These are phyloP conservation scores for Philereme transversata DNA, from an alignment of 2,888 invertebrate genomes.

Conservation along the genomic window DNA sequence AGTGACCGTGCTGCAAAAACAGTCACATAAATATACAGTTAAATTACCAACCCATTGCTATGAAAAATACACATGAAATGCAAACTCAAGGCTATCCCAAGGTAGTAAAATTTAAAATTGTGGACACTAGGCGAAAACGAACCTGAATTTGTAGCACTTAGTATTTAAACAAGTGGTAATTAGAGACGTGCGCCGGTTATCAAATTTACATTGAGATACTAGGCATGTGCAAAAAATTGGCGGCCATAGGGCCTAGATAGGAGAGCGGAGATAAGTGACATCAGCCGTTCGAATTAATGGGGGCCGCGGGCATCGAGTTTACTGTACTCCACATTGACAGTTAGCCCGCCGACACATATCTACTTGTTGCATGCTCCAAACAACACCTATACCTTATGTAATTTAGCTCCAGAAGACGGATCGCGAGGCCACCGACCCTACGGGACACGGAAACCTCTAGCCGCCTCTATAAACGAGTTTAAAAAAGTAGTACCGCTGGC, in stretches of 20 bases:
- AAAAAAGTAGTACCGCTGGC: constrained; percentile 84
- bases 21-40: constrained; percentile 24
- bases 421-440: constrained; percentile 82
- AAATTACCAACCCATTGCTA: constrained; percentile 17
- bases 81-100: constrained; percentile 47
- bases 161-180: constrained; percentile 71
- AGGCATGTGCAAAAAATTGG: constrained; percentile 77
- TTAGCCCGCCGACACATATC: constrained; percentile 83
- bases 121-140: constrained; percentile 55
- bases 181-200: constrained; percentile 73
- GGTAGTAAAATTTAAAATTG: constrained; percentile 48
- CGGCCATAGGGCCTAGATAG: constrained; percentile 83
- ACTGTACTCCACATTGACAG: constrained; percentile 84
- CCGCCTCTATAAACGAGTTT: constrained; percentile 84
- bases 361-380: constrained; percentile 83
- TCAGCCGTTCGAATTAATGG: constrained; percentile 83
- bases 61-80: constrained; percentile 27
- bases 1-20: constrained; percentile 80
- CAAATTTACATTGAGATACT: constrained; percentile 75
- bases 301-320: constrained; percentile 82
- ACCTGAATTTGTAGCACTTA: constrained; percentile 63
- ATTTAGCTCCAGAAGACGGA: constrained; percentile 81
- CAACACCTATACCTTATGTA: constrained; percentile 83
- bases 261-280: constrained; percentile 83
- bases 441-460: constrained; percentile 84